These are phyloP conservation scores for Dioctria rufipes DNA, from an alignment of 2,888 invertebrate species.

Conservation along the genomic window DNA sequence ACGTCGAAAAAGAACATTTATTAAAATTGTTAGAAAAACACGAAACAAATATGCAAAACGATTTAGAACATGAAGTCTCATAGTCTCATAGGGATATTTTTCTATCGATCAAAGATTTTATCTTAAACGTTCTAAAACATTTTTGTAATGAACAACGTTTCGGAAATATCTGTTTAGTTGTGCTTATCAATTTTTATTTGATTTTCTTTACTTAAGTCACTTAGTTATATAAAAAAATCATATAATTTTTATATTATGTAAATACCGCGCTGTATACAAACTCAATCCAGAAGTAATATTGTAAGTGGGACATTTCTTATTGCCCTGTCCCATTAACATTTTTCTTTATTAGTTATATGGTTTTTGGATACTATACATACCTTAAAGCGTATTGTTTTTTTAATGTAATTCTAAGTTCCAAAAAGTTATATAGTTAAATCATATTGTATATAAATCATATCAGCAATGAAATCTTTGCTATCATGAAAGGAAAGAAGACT, in stretches of 20 bases:
- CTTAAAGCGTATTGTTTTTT: constrained; percentile 27
- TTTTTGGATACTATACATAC: background rate
- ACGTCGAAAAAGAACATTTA: constrained; percentile 64
- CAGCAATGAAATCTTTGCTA: constrained; percentile 51
- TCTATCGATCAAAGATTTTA: background rate
- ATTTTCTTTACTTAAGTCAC: constrained; percentile 14
- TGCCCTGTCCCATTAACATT: too few relatives aligned
- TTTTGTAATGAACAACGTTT: background rate
- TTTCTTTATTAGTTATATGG: too few relatives aligned
- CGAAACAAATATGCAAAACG: constrained; percentile 1
- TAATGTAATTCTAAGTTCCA: constrained; percentile 16
- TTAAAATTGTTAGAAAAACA: constrained; percentile 18
- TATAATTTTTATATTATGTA: too few relatives aligned
- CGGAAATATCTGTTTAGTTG: background rate
- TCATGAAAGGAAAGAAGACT: too few relatives aligned
- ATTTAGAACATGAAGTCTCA: constrained; percentile 4
- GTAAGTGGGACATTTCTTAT: too few relatives aligned
- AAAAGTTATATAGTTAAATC: background rate
- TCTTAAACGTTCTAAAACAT: constrained; percentile 15
- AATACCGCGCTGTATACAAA: too few relatives aligned
- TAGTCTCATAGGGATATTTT: background rate
- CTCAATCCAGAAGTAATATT: too few relatives aligned
- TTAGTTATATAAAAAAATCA: background rate
- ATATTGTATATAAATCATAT: constrained; percentile 25
- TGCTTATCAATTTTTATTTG: constrained; percentile 25